phyloP scores from a whole-genome alignment of 2,113 vertebrate species.

The Rostratula benghalensis region DNA sequence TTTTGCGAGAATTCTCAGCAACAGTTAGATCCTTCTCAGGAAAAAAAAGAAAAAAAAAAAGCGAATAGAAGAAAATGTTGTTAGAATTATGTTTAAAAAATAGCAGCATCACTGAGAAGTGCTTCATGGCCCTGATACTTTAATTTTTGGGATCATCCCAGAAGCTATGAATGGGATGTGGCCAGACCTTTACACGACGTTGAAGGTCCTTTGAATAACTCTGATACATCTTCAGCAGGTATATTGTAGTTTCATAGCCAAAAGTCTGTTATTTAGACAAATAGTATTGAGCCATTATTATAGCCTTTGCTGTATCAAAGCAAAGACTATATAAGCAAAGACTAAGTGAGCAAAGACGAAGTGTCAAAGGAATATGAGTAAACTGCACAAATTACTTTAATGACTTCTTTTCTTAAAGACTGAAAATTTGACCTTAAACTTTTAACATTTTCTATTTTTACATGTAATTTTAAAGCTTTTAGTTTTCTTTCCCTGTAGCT shows the following conservation, averaged over 20 bases:
- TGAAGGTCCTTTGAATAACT: not conserved
- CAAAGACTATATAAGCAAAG: too few relatives aligned
- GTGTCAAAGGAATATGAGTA: not conserved
- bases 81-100: not conserved
- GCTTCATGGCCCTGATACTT: not conserved
- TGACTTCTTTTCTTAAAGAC: not conserved
- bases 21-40: not conserved
- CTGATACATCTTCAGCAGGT: not conserved
- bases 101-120: not conserved
- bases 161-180: not conserved
- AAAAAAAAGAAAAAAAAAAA: not conserved
- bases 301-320: not conserved
- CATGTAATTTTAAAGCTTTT: not conserved
- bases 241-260: not conserved
- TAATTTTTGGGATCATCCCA: not conserved
- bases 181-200: rapidly evolving
- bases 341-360: too few relatives aligned
- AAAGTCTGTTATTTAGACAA: not conserved
- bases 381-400: not conserved
- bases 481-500: not conserved
- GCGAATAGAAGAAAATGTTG: not conserved
- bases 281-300: not conserved
- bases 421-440: not conserved
- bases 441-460: not conserved
- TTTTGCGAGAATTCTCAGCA: not conserved